Evolutionary conservation across 2,797 vertebrate species (phyloP).

Genomic region (Danio choprae): DNA sequence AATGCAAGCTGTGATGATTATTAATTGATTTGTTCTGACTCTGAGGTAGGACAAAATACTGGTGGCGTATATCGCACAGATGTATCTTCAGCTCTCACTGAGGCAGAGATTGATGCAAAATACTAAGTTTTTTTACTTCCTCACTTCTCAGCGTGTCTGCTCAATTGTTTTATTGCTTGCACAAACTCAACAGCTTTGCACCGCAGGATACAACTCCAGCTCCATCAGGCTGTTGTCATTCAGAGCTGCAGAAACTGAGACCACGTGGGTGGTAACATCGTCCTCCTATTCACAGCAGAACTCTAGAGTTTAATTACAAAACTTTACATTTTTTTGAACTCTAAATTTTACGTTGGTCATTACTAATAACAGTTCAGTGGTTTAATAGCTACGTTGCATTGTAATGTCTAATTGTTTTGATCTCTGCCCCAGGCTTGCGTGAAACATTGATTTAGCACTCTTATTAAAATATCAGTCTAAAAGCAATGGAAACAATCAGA

Average conservation of each 20-base stretch:
- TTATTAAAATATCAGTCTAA: background rate
- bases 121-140: background rate
- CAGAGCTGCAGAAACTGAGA: background rate
- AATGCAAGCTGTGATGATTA: background rate
- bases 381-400: background rate
- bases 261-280: too few relatives aligned
- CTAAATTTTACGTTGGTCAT: background rate
- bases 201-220: background rate
- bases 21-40: background rate
- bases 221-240: background rate
- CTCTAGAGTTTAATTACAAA: background rate
- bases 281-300: background rate
- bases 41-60: background rate
- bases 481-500: background rate
- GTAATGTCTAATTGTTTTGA: conserved; percentile 10
- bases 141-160: background rate
- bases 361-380: background rate
- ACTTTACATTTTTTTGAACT: background rate
- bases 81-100: background rate
- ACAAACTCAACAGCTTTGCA: background rate
- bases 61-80: background rate
- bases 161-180: background rate
- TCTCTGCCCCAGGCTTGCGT: background rate
- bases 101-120: conserved; percentile 1
- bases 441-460: background rate